Base-by-base conservation (phyloP, 2,888 invertebrate genomes). In the Mesorhabditis sp. region DNA sequence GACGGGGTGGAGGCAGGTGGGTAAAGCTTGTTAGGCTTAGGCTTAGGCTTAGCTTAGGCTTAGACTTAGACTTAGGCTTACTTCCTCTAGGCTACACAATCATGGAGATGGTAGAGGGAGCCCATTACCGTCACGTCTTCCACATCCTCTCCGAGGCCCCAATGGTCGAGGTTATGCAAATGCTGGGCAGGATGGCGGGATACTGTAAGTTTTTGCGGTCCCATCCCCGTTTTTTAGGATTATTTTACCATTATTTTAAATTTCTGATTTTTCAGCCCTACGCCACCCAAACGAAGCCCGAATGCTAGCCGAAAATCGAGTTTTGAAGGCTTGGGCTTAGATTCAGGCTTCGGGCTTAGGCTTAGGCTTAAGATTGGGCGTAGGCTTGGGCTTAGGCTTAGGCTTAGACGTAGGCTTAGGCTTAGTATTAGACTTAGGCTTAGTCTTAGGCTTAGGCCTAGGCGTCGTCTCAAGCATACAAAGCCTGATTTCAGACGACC, bases 121-220 rank as follows among this genome's bases (percentile, higher is more conserved):
- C n/a, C 58, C 58, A 50, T n/a, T 13, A 50, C n/a, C 58, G 58
- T 50, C 58, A 50, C n/a, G 58, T 50, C n/a, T 50, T 50, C 58
- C 58, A 50, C 58, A n/a, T n/a, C 10, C 58, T 50, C n/a, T 50
- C 58, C n/a, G 10, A 10, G n/a, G n/a, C 7, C 7, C 7, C 58
- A n/a, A n/a, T n/a, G 7, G n/a, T n/a, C n/a, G 58, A 50, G n/a
- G 58, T n/a, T 50, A n/a, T 50, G 58, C 7, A 50, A 50, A 50
- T 50, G 58, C n/a, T 50, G 58, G 58, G 10, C 7, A 50, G 58
- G n/a, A 50, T 50, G 7, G 58, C 58, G 10, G 58, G 10, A 50
- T 50, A 50, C 58, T 50, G 58, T 50, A 50, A 50, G 58, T 50
- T 50, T 13, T 10, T 13, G 10, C 7, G 58, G n/a, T 50, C n/a